Conservation (phyloP, 2,888 invertebrate species). For the Gymnosoma rotundatum region DNA sequence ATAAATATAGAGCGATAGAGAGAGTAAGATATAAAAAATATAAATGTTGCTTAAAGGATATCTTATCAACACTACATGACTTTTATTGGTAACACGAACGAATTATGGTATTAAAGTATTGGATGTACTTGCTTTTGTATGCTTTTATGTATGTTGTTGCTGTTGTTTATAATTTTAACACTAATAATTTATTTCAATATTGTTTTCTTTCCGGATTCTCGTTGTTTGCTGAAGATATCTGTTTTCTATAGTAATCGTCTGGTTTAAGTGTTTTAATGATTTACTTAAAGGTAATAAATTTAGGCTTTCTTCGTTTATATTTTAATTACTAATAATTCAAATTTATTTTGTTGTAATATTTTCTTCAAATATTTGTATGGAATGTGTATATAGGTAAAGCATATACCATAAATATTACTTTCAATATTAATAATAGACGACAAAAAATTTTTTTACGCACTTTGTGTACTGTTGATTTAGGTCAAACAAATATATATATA, state of each 20-base stretch:
- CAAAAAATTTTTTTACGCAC: too few relatives aligned
- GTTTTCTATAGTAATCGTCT: conserved; percentile 37
- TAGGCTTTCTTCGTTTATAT: not conserved
- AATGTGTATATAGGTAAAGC: too few relatives aligned
- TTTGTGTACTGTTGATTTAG: too few relatives aligned
- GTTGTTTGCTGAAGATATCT: conserved; percentile 26
- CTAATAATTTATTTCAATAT: conserved; percentile 53
- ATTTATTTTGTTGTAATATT: not conserved
- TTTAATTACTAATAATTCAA: not conserved
- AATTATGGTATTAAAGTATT: conserved; percentile 60
- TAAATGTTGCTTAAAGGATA: conserved; percentile 51
- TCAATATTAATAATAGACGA: too few relatives aligned
- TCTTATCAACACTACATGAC: conserved; percentile 57
- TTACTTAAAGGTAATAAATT: conserved; percentile 47
- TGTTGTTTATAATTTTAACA: conserved; percentile 4
- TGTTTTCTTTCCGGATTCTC: conserved; percentile 35
- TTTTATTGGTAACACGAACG: conserved; percentile 51
- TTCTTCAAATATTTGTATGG: not conserved
- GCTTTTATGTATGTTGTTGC: conserved; percentile 4
- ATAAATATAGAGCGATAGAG: too few relatives aligned
- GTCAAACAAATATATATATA: too few relatives aligned
- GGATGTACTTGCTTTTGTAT: conserved; percentile 14
- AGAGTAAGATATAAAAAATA: not conserved
- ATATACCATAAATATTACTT: too few relatives aligned
- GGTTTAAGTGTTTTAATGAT: conserved; percentile 59